These are phyloP conservation scores for Threskiornis aethiopicus DNA, from an alignment of 2,797 vertebrate genomes.

Conservation along the genomic window DNA sequence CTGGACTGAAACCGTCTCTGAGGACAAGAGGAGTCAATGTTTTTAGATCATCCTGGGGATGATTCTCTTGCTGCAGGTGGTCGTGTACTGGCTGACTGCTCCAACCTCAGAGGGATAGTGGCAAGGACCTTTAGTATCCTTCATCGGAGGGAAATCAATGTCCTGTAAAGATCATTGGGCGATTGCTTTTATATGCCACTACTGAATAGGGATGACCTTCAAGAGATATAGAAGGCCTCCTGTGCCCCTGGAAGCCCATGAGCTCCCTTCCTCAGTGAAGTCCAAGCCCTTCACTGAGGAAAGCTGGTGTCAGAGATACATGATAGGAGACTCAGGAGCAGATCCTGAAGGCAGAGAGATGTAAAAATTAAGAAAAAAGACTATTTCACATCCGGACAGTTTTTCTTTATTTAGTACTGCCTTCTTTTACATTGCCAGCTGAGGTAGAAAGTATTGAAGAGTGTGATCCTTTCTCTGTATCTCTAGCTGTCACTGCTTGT, in stretches of 20 bases:
- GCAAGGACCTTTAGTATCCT: not conserved
- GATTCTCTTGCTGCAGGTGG: not conserved
- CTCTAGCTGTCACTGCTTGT: not conserved
- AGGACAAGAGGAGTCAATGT: not conserved
- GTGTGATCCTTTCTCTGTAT: not conserved
- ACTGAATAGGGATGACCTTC: fast-evolving
- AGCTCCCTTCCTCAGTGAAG: not conserved
- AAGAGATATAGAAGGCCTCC: not conserved
- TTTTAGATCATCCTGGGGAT: not conserved
- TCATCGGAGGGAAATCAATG: not conserved
- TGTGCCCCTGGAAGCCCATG: not conserved
- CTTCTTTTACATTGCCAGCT: not conserved
- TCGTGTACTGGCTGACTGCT: fast-evolving
- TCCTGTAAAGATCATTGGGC: not conserved
- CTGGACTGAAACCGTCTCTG: not conserved
- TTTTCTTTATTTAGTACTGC: not conserved
- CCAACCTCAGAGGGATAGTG: not conserved
- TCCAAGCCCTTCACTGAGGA: not conserved
- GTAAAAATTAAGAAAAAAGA: not conserved
- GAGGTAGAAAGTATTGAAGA: not conserved
- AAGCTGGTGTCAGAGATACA: not conserved
- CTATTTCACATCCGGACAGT: not conserved
- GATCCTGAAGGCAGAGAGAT: not conserved
- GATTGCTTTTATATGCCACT: not conserved
- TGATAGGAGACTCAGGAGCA: not conserved